These are phyloP conservation scores for Drosophila dunni DNA, from an alignment of 1,140 invertebrate genomes.

Conservation along the genomic window DNA sequence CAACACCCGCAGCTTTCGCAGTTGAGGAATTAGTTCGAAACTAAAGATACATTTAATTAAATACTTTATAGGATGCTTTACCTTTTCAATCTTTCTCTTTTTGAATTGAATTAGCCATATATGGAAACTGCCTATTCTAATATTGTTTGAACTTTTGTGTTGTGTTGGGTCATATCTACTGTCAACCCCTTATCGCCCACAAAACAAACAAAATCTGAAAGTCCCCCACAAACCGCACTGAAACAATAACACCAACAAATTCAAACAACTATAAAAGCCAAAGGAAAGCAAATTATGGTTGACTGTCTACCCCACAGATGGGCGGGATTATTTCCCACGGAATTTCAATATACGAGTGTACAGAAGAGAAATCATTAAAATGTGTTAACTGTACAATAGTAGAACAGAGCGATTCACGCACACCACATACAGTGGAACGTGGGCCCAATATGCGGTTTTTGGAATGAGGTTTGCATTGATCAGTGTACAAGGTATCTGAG, in stretches of 20 bases:
- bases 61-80: background rate
- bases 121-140: conserved; percentile 23
- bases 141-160: conserved; percentile 14
- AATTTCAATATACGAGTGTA: conserved; percentile 15
- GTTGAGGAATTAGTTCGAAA: conserved; percentile 12
- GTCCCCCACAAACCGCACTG: conserved; percentile 45
- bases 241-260: conserved; percentile 31
- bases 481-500: conserved; percentile 30
- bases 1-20: conserved; percentile 5
- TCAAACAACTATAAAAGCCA: conserved; percentile 47
- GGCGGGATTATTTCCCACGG: conserved; percentile 16
- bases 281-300: conserved; percentile 51
- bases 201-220: conserved; percentile 73
- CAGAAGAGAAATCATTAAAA: conserved; percentile 52
- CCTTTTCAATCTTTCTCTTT: background rate
- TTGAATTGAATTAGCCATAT: background rate
- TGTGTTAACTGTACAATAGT: conserved; percentile 35
- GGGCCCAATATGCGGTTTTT: conserved; percentile 31
- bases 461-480: conserved; percentile 35
- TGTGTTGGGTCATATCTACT: conserved; percentile 29
- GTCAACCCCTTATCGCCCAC: conserved; percentile 76
- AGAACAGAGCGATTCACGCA: background rate
- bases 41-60: conserved; percentile 1
- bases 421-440: conserved; percentile 21
- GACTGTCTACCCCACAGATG: conserved; percentile 33